Evolutionary conservation across 2,113 vertebrate species (phyloP), one percentile per base, ranked within the genome.

Genomic region (Oreochromis spilurus): DNA sequence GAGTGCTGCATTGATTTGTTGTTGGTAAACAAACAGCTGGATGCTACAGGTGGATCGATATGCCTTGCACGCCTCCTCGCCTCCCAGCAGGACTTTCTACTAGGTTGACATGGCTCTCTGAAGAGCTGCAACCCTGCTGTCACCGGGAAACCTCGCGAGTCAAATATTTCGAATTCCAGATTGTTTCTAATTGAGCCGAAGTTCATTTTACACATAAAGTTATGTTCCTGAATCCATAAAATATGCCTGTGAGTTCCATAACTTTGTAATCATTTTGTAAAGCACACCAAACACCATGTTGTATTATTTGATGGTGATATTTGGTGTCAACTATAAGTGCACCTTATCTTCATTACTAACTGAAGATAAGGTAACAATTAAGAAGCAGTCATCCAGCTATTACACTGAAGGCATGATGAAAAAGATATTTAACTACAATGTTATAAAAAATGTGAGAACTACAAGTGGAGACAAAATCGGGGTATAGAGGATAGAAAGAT

Each of bases 11-110:
- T 97, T 88, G 96, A 97, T 96, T 96, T 96, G 96, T 96, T 97
- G 95, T 96, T 96, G 94, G 95, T 96, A 96, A 97, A 96, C 95
- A 96, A 96, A 95, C 95, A 95, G 95, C 93, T 95, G 94, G 96
- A 95, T 94, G 91, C 90, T 92, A 93, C 92, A 94, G 91, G 93
- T 93, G 93, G 91, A 96, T 97, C 96, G 82, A 97, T 96, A 94
- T 26, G 67, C 70, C 87, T 94, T 85, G 91, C 87, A 90, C 84
- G 91, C 90, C 90, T 90, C 83, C 87, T 82, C 82, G 92, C 91
- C 86, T 94, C 93, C 89, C 94, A 94, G 95, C 92, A 93, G 94
- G 95, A 91, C 89, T 89, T 87, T 94, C 92, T 93, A 78, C 90
- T 12, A 83, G 88, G 81, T 75, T 83, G 83, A 92, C 94, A 88